Base-by-base conservation (phyloP, 2,797 vertebrate genomes). In the Stomatorhinus walkeri region DNA sequence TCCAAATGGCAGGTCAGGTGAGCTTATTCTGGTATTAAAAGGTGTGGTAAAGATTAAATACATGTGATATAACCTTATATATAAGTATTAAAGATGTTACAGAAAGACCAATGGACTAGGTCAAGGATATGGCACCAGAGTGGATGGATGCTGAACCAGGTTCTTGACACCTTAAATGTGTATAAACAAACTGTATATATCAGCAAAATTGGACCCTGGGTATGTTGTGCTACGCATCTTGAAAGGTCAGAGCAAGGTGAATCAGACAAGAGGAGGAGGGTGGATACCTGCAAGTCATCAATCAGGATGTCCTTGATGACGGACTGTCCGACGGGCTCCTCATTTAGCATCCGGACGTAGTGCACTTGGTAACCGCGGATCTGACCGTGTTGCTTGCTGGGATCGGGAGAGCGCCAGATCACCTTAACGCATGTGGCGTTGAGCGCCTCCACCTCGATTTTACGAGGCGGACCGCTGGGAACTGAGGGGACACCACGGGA, bases 331-430 rank as follows among this genome's bases (percentile, higher is more conserved):
- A 95, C 96, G 40, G 97, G 96, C 90, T 98, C 97, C 84, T 97
- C 98, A 7, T 97, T 97, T 94, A 96, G 96, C 96, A 97, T 97
- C 94, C 94, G 96, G 92, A 98, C 96, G 32, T 97, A 99, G 93
- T 98, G 98, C 91, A 99, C 97, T 94, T 99, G 98, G 96, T 98
- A 99, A 85, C 98, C 98, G 91, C 97, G 95, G 90, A 99, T 97
- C 93, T 97, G 97, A 91, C 98, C 97, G 88, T 99, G 98, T 93
- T 97, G 98, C 89, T 96, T 97, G 92, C 96, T 97, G 90, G 97
- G 96, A 88, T 97, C 96, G 14, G 98, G 98, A 0, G 97, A 97
- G 93, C 96, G 97, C 98, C 98, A 98, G 89, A 95, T 97, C 93
- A 98, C 97, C 95, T 95, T 97, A 95, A 98, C 92, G 92, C 97